Evolutionary conservation across 2,888 invertebrate species (phyloP), one percentile per base, ranked within the genome.

Genomic region (Synanthedon tipuliformis): DNA sequence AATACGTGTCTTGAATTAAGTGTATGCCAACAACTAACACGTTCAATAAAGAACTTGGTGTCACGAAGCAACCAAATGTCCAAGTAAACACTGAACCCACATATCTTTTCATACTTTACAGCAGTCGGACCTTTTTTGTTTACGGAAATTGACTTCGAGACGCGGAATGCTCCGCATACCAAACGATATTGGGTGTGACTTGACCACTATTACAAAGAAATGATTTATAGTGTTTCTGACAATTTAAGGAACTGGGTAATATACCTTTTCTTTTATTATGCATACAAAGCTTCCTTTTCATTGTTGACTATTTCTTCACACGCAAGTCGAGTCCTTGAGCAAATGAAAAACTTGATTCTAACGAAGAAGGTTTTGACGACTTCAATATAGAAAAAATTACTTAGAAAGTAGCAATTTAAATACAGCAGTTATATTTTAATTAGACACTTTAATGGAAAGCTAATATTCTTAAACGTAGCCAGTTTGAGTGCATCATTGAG

Each of bases 1-100:
- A 56, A 61, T 59, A 63, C 64, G 80, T 80, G 79, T 72, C 69
- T 61, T 58, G 80, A 76, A 78, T 80, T 73, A 74, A 73, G 64
- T 68, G 63, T 60, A 58, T 59, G 61, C 59, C 58, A 59, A 59
- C 58, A 52, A 62, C 57, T 64, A 57, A 60, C 60, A 60, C 60
- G 68, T 76, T 79, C 75, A 78, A 76, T 67, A 65, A 64, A 64
- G 57, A 63, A 65, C 63, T 68, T 64, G 62, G 63, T 63, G 70
- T 70, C 73, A 68, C 68, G 65, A 63, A 59, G 65, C 58, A 59
- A 62, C 66, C 65, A 71, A 74, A 69, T 67, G 66, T 59, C 63
- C 68, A 60, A 70, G 70, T 69, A 73, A 62, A 63, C 59, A 62
- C 52, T 52, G 51, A 53, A 55, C 52, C 61, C 58, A 54, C 56